Evolutionary conservation across 2,888 invertebrate genomes (phyloP), one percentile per base, ranked within the genome.

Genomic region (Matsumyia berberina): DNA sequence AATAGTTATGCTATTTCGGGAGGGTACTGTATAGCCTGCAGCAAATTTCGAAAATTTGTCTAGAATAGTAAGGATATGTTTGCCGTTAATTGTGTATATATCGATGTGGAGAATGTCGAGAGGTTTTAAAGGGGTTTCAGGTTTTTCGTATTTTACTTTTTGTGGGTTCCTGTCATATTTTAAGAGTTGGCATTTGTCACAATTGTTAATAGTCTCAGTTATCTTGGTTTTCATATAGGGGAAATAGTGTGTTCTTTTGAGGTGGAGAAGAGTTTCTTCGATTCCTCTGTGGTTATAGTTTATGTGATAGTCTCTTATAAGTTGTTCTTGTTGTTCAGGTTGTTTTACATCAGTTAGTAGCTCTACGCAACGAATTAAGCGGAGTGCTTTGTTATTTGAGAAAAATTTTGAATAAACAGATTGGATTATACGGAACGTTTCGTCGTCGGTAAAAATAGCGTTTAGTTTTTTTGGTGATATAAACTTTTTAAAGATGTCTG

Each of bases 371-470:
- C n/a, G n/a, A n/a, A n/a, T n/a, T n/a, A n/a, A n/a, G n/a, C n/a
- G n/a, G n/a, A n/a, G n/a, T n/a, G n/a, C 53, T 24, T 67, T 37
- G 19, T 35, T 6, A 29, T n/a, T n/a, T n/a, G n/a, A 51, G 19
- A 58, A 77, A 17, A 79, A 73, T 64, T 80, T 72, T 8, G 77
- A 64, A 37, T 85, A 85, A 12, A 51, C 42, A 0, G 64, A 53
- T 77, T 86, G 81, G 39, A 87, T 62, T 49, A 82, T 74, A 53
- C 77, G 57, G 35, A 87, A 87, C 33, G 69, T 86, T 15, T 88
- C 67, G 31, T 86, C 79, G n/a, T 78, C 74, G 39, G 86, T 85
- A 42, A 4, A 8, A 5, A 33, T 7, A 11, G 37, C 3, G 11
- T 55, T 78, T 17, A 83, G 62, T 66, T 78, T 87, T 44, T 87